Evolutionary conservation across 2,888 invertebrate genomes (phyloP), one percentile per base, ranked within the genome.

Genomic region (Amiota communis): DNA sequence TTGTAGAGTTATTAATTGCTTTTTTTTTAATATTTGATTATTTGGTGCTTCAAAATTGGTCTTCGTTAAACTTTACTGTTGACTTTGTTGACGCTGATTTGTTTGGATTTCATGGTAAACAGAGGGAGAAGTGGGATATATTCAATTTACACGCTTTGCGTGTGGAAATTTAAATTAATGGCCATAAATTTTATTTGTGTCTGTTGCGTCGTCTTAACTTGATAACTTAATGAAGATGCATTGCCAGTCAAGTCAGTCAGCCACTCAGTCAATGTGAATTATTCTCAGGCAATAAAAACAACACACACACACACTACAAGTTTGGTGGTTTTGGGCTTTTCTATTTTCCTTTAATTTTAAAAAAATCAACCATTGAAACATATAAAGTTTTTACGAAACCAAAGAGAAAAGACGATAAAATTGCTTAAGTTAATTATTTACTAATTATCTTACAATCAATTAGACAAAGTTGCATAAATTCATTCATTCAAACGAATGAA

Each of bases 121-220:
- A 36, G 36, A 36, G 6, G 36, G 36, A 36, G 36, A 2, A 36
- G 8, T 36, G 36, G 79, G 78, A 78, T 72, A 3, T 73, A 77
- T 78, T 79, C 77, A 80, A 83, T 81, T 85, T 81, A 81, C 85
- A 82, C 78, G 83, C 84, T 82, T 79, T 81, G 86, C 86, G 86
- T 84, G 86, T 84, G 78, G 78, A 84, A 84, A 84, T 81, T 84
- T 78, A 84, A 83, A 83, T 83, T 82, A 84, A 85, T 84, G 81
- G 85, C 83, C 79, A 78, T 76, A 76, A 76, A 78, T 76, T 76
- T n/a, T 77, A 48, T 74, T 48, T 69, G 75, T 70, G 68, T 73
- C 47, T 53, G 17, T 53, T 69, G 70, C 47, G 72, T 56, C 15
- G 68, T 15, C 59, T 76, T 78, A 73, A 75, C 76, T 80, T 76